Percentiles rank a stretch among this genome's conserved stretches.
Evolutionary conservation across 2,888 invertebrate genomes (phyloP).

Genomic region (Volucella zonaria): DNA sequence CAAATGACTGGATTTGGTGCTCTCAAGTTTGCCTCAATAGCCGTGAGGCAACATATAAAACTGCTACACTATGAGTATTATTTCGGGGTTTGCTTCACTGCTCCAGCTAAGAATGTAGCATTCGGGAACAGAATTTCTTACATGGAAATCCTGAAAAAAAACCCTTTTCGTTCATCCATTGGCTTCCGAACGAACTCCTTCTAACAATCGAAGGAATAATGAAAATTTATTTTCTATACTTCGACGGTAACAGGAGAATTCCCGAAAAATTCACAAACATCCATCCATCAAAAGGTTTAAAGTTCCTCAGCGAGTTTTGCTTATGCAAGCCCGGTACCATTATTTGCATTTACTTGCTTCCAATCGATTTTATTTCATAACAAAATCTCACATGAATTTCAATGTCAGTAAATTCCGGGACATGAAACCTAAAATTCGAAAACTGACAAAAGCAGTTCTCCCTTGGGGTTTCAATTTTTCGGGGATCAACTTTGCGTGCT

Average conservation of each 20-base stretch:
- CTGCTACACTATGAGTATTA: too few relatives aligned
- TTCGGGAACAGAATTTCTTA: too few relatives aligned
- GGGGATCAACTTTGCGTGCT: too few relatives aligned
- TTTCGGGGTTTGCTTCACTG: too few relatives aligned
- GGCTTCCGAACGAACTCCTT: background rate
- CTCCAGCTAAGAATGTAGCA: too few relatives aligned
- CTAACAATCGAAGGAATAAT: slow-evolving; percentile 12
- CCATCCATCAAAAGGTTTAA: too few relatives aligned
- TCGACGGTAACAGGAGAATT: background rate
- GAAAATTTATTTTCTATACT: background rate
- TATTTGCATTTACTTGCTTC: slow-evolving; percentile 1
- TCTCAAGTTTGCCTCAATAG: too few relatives aligned
- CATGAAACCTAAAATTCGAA: background rate
- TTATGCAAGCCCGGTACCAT: background rate
- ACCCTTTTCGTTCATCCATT: background rate
- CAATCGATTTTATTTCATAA: slow-evolving; percentile 11
- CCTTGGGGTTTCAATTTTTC: slow-evolving; percentile 1
- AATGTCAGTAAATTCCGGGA: slow-evolving; percentile 22
- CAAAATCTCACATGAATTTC: slow-evolving; percentile 2
- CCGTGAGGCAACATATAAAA: too few relatives aligned
- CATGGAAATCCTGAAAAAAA: background rate
- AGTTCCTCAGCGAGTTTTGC: too few relatives aligned
- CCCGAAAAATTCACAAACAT: too few relatives aligned
- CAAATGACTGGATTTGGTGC: too few relatives aligned
- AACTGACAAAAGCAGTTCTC: slow-evolving; percentile 1